These are phyloP conservation scores for Jordanella pulchra DNA, from an alignment of 2,797 vertebrate species.

Conservation along the genomic window DNA sequence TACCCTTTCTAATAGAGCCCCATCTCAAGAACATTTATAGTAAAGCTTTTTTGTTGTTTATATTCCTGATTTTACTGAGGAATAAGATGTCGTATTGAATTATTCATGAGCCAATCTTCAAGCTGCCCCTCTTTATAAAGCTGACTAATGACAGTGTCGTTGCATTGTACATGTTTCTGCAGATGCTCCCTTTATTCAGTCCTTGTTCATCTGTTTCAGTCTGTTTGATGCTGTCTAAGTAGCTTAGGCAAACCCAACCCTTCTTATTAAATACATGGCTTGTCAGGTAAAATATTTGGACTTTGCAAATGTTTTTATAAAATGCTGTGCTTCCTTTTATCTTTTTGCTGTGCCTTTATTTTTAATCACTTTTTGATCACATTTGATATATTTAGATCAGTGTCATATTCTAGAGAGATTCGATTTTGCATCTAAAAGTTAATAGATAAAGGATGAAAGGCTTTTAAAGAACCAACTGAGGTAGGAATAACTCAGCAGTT, in stretches of 20 bases:
- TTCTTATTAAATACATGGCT: background rate
- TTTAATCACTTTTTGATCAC: background rate
- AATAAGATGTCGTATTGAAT: conserved; percentile 47
- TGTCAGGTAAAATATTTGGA: conserved; percentile 7
- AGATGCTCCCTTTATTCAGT: conserved; percentile 6
- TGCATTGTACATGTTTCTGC: conserved; percentile 12
- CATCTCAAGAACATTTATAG: conserved; percentile 7
- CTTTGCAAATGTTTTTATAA: conserved; percentile 26
- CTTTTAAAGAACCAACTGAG: conserved; percentile 1
- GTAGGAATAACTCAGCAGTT: background rate
- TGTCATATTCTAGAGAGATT: background rate
- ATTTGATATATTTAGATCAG: conserved; percentile 2
- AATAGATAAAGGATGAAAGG: background rate
- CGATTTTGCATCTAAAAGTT: background rate
- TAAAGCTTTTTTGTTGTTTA: conserved; percentile 5
- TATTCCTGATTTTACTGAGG: conserved; percentile 36
- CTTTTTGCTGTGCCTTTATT: conserved; percentile 23
- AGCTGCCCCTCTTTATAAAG: conserved; percentile 37
- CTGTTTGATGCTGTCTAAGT: background rate
- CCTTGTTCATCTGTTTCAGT: conserved; percentile 13
- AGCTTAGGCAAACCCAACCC: background rate
- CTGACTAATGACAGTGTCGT: conserved; percentile 30
- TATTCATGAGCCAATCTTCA: conserved; percentile 50
- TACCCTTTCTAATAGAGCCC: background rate
- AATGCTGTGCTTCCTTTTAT: background rate